Conservation (phyloP, 2,888 invertebrate genomes). For the Chymomyza procnemis region DNA sequence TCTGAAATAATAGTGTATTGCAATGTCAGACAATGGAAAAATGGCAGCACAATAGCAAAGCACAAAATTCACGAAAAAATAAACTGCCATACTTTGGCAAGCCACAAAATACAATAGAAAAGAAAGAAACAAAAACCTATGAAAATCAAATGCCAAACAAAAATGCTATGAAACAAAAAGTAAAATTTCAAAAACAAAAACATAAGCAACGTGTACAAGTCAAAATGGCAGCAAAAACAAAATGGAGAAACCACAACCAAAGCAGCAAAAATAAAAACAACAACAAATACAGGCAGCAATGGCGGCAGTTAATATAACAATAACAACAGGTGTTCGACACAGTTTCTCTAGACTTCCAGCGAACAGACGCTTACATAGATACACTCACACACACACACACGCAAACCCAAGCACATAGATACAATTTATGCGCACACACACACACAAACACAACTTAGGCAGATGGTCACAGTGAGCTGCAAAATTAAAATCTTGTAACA, state of each 20-base stretch:
- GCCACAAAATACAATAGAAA: too few species aligned
- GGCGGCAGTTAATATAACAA: constrained; percentile 29
- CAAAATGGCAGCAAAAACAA: constrained; percentile 31
- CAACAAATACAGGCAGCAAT: background rate
- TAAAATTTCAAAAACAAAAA: constrained; percentile 1
- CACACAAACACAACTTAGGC: background rate
- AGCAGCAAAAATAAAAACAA: constrained; percentile 22
- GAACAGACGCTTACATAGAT: background rate
- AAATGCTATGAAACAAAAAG: constrained; percentile 12
- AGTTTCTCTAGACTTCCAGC: constrained; percentile 19
- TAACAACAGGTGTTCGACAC: constrained; percentile 64
- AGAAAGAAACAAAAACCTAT: constrained; percentile 33
- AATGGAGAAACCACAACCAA: constrained; percentile 15
- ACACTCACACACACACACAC: constrained; percentile 7
- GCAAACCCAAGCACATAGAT: background rate
- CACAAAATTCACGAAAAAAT: constrained; percentile 25
- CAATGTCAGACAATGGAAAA: background rate
- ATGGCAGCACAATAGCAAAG: constrained; percentile 6
- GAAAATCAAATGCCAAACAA: constrained; percentile 14
- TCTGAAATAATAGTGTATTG: too few species aligned
- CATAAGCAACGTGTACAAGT: background rate
- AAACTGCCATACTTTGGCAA: constrained; percentile 20
- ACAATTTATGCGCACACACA: constrained; percentile 1
- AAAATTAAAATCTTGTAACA: constrained; percentile 45
- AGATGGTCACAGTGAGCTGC: constrained; percentile 6